Percentiles rank a stretch among this genome's conserved stretches.
Evolutionary conservation across 2,888 invertebrate species (phyloP).

Genomic region (Lasioglossum vierecki): DNA sequence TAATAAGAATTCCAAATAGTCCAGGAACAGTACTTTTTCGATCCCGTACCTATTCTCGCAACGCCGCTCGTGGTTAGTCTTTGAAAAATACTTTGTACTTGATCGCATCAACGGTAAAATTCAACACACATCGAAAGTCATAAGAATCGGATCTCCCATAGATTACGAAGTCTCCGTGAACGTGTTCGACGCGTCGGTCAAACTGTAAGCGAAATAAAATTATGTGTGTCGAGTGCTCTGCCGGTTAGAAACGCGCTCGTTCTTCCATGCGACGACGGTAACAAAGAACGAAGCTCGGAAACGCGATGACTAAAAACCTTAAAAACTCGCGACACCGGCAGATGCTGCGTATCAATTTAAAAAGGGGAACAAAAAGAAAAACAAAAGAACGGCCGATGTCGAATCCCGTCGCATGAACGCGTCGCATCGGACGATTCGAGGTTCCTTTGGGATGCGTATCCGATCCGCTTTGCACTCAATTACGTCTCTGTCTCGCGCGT

Average conservation of each 20-base stretch:
- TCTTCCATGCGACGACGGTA: background rate
- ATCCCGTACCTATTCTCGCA: conserved; percentile 37
- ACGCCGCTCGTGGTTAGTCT: conserved; percentile 46
- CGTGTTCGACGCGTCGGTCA: conserved; percentile 16
- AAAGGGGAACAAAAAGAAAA: background rate
- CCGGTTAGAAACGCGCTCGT: background rate
- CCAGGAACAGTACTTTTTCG: conserved; percentile 52
- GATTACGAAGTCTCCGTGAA: background rate
- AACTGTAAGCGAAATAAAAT: conserved; percentile 6
- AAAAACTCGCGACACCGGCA: conserved; percentile 4
- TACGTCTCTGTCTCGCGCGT: conserved; percentile 39
- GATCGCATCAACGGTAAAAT: conserved; percentile 68
- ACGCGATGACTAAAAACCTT: conserved; percentile 6
- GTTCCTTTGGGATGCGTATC: conserved; percentile 1
- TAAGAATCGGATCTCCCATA: conserved; percentile 41
- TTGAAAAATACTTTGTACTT: conserved; percentile 71
- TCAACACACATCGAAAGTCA: conserved; percentile 56
- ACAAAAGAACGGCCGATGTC: conserved; percentile 10
- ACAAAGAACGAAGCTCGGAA: conserved; percentile 6
- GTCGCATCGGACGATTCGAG: background rate
- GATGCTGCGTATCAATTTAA: background rate
- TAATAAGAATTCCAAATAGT: conserved; percentile 34
- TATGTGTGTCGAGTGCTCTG: background rate
- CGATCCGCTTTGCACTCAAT: conserved; percentile 47
- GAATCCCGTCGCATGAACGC: conserved; percentile 2